Evolutionary conservation across 2,113 vertebrate species (phyloP).

Genomic region (Canis aureus): DNA sequence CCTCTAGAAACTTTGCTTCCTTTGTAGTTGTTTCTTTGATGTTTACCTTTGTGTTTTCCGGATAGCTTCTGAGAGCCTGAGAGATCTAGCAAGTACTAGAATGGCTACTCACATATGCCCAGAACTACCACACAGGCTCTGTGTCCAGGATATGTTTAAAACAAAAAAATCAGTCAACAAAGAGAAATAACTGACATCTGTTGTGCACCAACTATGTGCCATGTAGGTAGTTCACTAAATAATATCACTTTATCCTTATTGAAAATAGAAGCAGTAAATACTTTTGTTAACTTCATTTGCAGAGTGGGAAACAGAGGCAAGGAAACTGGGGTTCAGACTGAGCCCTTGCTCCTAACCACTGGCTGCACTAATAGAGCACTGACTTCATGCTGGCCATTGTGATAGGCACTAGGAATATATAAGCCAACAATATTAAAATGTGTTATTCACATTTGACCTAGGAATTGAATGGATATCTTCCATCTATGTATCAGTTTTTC

Average conservation of each 20-base stretch:
- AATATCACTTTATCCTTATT: neutral
- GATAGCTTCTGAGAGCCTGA: constrained; percentile 43
- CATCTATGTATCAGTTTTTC: constrained; percentile 13
- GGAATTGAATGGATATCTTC: neutral
- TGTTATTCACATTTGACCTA: constrained; percentile 37
- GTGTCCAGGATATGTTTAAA: neutral
- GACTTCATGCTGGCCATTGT: neutral
- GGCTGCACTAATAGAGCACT: neutral
- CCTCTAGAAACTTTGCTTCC: constrained; percentile 67
- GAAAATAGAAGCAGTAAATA: neutral
- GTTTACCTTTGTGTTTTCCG: constrained; percentile 59
- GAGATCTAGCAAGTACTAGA: neutral
- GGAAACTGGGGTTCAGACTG: neutral
- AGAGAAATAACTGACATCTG: neutral
- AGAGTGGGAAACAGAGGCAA: neutral
- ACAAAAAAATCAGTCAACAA: neutral
- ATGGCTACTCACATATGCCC: too few species aligned
- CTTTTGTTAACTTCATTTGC: neutral
- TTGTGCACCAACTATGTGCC: neutral
- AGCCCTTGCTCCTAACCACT: neutral
- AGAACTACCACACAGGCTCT: neutral
- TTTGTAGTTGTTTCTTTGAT: constrained; percentile 56
- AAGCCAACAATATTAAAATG: neutral
- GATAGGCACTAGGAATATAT: neutral
- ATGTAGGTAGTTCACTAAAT: neutral